Evolutionary conservation across 64 coral and sea anemone genomes (phyloP), one percentile per base, ranked within the genome.

Genomic region (Montipora capricornis): DNA sequence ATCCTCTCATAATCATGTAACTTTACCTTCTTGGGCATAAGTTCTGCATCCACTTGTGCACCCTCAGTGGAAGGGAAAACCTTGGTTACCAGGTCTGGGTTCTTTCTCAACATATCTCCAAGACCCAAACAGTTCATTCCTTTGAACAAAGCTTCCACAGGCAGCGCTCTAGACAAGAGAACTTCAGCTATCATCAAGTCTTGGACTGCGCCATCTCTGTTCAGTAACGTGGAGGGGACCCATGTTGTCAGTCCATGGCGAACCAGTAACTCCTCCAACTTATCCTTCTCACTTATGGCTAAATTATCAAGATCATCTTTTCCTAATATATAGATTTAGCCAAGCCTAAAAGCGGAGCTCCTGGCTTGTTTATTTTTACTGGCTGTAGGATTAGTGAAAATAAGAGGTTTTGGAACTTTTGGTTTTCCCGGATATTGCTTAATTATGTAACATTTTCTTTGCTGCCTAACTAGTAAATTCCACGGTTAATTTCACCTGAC

Each of bases 51-150:
- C 5, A 91, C 55, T 17, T 13, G 44, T 81, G 49, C 78, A 81
- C 83, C 79, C 68, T 70, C 15, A 69, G 82, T 5, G 6, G 82
- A 86, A 68, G 82, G 82, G 68, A 86, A 86, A 70, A 86, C 82
- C 62, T 70, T 86, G 55, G 5, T 70, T 48, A 70, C 82, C 60
- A 86, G 68, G 8, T 86, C 60, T 19, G 82, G 61, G 46, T 78
- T 78, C 46, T 49, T 13, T 78, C 75, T 78, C 75, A 78, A 78
- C 2, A 78, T 8, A 78, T 78, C 75, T 49, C 75, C 75, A 14
- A 49, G 75, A 4, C 75, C 75, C 75, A 78, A 78, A 78, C 75
- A 10, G 75, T 78, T 78, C 75, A 78, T 47, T 78, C 75, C 75
- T 78, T 78, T 78, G 16, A 78, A 78, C 75, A 78, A 49, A 4